Base-by-base conservation (phyloP, 35 echinoderm and acorn worm genomes). In the Lytechinus pictus region DNA sequence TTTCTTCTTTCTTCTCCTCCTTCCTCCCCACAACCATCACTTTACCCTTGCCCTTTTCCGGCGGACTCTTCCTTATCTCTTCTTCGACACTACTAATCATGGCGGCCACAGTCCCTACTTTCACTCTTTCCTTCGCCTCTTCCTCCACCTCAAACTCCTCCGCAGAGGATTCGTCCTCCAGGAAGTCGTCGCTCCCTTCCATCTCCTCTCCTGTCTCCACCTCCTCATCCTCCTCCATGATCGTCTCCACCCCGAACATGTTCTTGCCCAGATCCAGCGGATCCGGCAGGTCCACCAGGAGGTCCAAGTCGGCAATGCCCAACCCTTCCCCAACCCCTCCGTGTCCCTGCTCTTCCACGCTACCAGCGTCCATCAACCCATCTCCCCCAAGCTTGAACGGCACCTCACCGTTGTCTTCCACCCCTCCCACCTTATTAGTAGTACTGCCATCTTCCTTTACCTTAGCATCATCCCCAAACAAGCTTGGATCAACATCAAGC, bases 211-310 rank as follows among this genome's bases (percentile, higher is more conserved):
- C 55, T 13, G 52, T 72, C 88, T 66, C 95, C 54, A 52, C 91
- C 21, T 92, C 87, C 54, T 96, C 91, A 6, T 89, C 87, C 9
- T 96, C 95, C 57, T 96, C 95, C 87, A 71, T 58, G 54, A 92
- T 96, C 14, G 95, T 92, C 33, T 61, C 89, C 88, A 92, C 54
- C 54, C 54, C 54, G 13, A 93, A 54, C 53, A 55, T 57, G n/a
- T 93, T 93, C 53, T 27, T 93, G 54, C 92, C 92, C n/a, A 93
- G 54, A 54, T 55, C 92, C 53, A 27, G n/a, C 1, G 92, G 92
- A 93, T 93, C 92, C 3, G 92, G 92, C 10, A 93, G 54, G n/a
- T 93, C 92, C 14, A 93, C 92, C n/a, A 57, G 8, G 13, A 93
- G 92, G 57, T 93, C 92, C 52, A 93, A 10, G 9, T 13, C 52